Evolutionary conservation across 1,140 invertebrate species (phyloP).

Genomic region (Zophobas atratus): DNA sequence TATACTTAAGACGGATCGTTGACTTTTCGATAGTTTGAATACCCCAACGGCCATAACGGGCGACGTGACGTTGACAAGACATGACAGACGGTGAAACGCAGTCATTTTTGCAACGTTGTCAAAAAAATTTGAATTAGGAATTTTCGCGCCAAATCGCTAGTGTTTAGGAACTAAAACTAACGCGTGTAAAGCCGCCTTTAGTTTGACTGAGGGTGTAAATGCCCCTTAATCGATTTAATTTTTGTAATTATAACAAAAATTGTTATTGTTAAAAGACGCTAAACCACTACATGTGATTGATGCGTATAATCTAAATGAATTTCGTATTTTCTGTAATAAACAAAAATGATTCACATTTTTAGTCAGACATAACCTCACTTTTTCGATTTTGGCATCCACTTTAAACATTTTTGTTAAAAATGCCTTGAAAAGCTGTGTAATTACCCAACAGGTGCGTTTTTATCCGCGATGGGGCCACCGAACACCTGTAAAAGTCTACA

Average conservation of each 20-base stretch:
- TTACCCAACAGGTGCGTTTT: conserved; percentile 25
- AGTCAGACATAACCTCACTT: conserved; percentile 14
- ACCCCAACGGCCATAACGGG: conserved; percentile 55
- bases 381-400: background rate
- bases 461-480: conserved; percentile 58
- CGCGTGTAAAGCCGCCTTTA: too few species aligned
- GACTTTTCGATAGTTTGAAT: conserved; percentile 48
- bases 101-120: too few species aligned
- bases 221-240: too few species aligned
- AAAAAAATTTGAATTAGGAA: too few species aligned
- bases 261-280: too few species aligned
- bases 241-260: too few species aligned
- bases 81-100: conserved; percentile 4
- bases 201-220: too few species aligned
- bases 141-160: too few species aligned
- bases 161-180: too few species aligned
- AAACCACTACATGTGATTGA: too few species aligned
- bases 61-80: conserved; percentile 24
- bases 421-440: background rate
- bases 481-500: conserved; percentile 52
- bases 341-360: background rate
- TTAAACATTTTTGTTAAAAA: background rate
- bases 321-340: too few species aligned
- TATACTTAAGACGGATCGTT: conserved; percentile 47
- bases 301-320: too few species aligned